These are phyloP conservation scores for Notodonta ziczac DNA, from an alignment of 2,888 invertebrate genomes.

Conservation along the genomic window DNA sequence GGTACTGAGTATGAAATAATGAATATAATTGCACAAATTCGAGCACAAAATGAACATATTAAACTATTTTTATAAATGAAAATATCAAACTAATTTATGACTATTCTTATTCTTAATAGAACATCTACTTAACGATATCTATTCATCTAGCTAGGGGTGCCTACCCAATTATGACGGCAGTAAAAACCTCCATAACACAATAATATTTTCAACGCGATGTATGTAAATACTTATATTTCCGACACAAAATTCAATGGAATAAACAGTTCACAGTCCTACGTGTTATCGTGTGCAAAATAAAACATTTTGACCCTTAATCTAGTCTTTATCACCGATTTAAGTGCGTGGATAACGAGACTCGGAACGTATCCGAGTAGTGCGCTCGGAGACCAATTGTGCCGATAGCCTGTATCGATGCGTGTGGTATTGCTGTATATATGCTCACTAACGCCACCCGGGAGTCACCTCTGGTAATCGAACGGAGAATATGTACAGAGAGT, in stretches of 20 bases:
- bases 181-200: too few relatives aligned
- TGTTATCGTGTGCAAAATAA: background rate
- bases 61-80: too few relatives aligned
- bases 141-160: too few relatives aligned
- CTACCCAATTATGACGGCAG: too few relatives aligned
- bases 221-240: background rate
- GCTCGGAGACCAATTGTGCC: background rate
- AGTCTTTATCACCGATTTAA: background rate
- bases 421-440: background rate
- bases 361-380: background rate
- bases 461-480: background rate
- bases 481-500: background rate
- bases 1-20: too few relatives aligned
- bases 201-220: background rate
- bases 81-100: too few relatives aligned
- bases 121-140: too few relatives aligned
- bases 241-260: background rate
- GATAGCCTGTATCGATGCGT: background rate
- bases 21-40: too few relatives aligned
- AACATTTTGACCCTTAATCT: background rate
- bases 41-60: too few relatives aligned
- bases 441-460: slow-evolving; percentile 3
- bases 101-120: too few relatives aligned
- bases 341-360: background rate
- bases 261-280: background rate